Evolutionary conservation across 2,113 vertebrate genomes (phyloP).

Genomic region (Labeo catla): DNA sequence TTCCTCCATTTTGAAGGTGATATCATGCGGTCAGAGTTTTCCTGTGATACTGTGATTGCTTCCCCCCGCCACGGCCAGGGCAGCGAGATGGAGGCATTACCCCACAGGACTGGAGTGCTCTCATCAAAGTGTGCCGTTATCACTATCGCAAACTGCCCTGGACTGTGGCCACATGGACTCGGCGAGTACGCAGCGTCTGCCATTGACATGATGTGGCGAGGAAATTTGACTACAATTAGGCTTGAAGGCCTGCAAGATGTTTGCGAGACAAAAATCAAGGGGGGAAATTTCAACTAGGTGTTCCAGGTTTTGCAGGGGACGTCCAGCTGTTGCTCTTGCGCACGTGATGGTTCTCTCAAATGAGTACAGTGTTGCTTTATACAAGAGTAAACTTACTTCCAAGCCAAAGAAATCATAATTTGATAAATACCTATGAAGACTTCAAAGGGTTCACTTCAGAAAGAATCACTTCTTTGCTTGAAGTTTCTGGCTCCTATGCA

Average conservation of each 20-base stretch:
- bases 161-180: slow-evolving; percentile 50
- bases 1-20: slow-evolving; percentile 77
- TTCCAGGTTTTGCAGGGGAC: slow-evolving; percentile 5
- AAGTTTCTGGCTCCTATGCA: not conserved
- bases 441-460: slow-evolving; percentile 37
- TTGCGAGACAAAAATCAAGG: slow-evolving; percentile 31
- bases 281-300: slow-evolving; percentile 25
- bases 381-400: slow-evolving; percentile 7
- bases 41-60: slow-evolving; percentile 77
- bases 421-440: slow-evolving; percentile 31
- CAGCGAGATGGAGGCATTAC: slow-evolving; percentile 63
- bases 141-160: slow-evolving; percentile 51
- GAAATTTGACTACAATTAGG: slow-evolving; percentile 65
- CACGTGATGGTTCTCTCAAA: slow-evolving; percentile 10
- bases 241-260: slow-evolving; percentile 49
- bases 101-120: slow-evolving; percentile 62
- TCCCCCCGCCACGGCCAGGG: slow-evolving; percentile 66
- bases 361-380: slow-evolving; percentile 14
- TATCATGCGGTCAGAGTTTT: slow-evolving; percentile 73
- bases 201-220: slow-evolving; percentile 42
- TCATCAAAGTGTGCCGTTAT: slow-evolving; percentile 67
- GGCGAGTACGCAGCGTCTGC: not conserved
- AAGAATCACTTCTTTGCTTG: not conserved
- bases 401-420: slow-evolving; percentile 38
- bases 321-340: slow-evolving; percentile 35